phyloP scores from a whole-genome alignment of 2,113 vertebrate species.

The Pelecanus crispus region DNA sequence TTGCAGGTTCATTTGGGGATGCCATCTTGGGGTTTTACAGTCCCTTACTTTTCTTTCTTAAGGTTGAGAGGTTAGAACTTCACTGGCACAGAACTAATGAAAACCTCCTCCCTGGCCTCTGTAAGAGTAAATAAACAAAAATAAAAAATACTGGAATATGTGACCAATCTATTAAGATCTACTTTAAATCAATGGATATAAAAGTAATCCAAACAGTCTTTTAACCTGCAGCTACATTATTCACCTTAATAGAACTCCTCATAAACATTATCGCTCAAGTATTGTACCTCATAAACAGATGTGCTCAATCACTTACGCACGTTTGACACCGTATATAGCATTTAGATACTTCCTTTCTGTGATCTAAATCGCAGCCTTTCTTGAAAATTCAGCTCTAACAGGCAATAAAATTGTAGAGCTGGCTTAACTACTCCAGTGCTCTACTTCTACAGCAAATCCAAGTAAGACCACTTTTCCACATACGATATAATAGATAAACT shows the following conservation, averaged over 20 bases:
- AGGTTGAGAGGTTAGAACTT: background rate
- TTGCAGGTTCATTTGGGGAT: background rate
- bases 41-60: background rate
- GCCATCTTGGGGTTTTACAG: background rate
- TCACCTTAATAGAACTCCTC: constrained; percentile 7
- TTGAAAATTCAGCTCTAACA: constrained; percentile 36
- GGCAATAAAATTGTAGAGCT: constrained; percentile 6
- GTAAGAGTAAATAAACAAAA: background rate
- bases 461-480: background rate
- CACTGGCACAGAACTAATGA: background rate
- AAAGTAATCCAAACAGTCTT: background rate
- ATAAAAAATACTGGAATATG: background rate
- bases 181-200: background rate
- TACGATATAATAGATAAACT: background rate
- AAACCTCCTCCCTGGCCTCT: background rate
- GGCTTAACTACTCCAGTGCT: background rate
- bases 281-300: constrained; percentile 41
- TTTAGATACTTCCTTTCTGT: constrained; percentile 38
- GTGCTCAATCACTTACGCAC: constrained; percentile 2
- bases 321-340: background rate
- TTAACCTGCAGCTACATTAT: constrained; percentile 21
- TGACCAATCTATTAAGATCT: background rate
- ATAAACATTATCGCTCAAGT: constrained; percentile 20
- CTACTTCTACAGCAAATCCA: background rate
- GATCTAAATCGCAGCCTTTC: constrained; percentile 31